These are phyloP conservation scores for Apeltes quadracus DNA, from an alignment of 2,113 vertebrate species.

Conservation along the genomic window DNA sequence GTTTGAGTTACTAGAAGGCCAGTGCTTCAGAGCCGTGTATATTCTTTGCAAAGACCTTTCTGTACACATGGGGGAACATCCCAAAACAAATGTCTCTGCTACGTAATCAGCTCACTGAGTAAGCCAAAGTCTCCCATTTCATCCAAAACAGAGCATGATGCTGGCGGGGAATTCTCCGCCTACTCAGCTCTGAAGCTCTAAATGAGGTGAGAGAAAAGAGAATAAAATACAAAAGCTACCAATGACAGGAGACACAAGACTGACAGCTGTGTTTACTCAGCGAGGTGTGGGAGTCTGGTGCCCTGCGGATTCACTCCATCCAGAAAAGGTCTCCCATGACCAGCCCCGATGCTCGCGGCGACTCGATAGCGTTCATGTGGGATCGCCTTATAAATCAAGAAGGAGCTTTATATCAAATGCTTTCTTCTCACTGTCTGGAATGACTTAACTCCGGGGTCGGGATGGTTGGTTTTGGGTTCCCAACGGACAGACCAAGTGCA, in stretches of 20 bases:
- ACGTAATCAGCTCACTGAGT: conserved; percentile 35
- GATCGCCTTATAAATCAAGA: conserved; percentile 58
- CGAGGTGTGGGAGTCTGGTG: conserved; percentile 56
- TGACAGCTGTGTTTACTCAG: conserved; percentile 74
- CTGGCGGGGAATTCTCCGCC: conserved; percentile 34
- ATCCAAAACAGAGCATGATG: conserved; percentile 20
- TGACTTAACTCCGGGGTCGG: conserved; percentile 27
- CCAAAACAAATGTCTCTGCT: conserved; percentile 22
- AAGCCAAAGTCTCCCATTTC: conserved; percentile 40
- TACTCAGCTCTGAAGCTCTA: conserved; percentile 35
- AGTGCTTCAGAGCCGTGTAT: conserved; percentile 1
- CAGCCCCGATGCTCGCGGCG: conserved; percentile 61
- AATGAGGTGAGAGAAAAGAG: conserved; percentile 39
- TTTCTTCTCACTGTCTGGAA: conserved; percentile 50
- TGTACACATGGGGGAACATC: conserved; percentile 46
- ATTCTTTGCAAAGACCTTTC: conserved; percentile 20
- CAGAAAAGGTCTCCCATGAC: conserved; percentile 57
- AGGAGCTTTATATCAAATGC: conserved; percentile 58
- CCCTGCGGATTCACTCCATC: conserved; percentile 48
- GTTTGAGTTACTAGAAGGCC: conserved; percentile 47
- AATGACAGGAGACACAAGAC: conserved; percentile 65
- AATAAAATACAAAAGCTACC: conserved; percentile 51
- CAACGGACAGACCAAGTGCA: conserved; percentile 5
- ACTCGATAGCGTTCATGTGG: conserved; percentile 65
- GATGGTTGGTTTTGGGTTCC: conserved; percentile 30